These are phyloP conservation scores for Kuschelorhynchus macadamiae DNA, from an alignment of 2,888 invertebrate species.

Conservation along the genomic window DNA sequence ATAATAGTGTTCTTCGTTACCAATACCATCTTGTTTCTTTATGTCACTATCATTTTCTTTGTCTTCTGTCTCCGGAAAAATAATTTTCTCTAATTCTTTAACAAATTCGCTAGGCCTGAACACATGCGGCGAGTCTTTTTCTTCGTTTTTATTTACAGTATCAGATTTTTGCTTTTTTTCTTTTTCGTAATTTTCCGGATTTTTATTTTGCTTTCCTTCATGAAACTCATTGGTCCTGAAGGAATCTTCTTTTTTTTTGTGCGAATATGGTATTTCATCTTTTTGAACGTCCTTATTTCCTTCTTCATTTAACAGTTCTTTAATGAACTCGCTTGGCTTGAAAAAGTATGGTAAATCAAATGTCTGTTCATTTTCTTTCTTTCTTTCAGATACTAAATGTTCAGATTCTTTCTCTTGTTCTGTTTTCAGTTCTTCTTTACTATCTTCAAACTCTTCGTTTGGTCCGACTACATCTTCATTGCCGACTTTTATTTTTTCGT, in stretches of 20 bases:
- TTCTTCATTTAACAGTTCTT: constrained; percentile 22
- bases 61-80: constrained; percentile 12
- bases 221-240: no score
- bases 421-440: constrained; percentile 1
- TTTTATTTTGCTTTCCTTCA: no score
- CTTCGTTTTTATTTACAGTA: constrained; percentile 8
- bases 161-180: no score
- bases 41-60: not conserved
- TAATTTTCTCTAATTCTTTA: constrained; percentile 29
- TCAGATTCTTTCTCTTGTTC: not conserved
- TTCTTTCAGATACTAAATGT: not conserved
- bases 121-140: constrained; percentile 12
- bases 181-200: no score
- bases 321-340: constrained; percentile 19
- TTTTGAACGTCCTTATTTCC: not conserved
- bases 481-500: constrained; percentile 7
- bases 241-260: no score
- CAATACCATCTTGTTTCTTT: no score
- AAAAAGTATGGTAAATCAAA: constrained; percentile 20
- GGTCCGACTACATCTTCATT: constrained; percentile 1
- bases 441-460: constrained; percentile 12
- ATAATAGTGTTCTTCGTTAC: no score
- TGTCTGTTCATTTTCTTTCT: not conserved
- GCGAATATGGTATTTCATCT: no score
- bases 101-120: constrained; percentile 25